These are phyloP conservation scores for Platyscapa corneri DNA, from an alignment of 1,140 invertebrate genomes.

Conservation along the genomic window DNA sequence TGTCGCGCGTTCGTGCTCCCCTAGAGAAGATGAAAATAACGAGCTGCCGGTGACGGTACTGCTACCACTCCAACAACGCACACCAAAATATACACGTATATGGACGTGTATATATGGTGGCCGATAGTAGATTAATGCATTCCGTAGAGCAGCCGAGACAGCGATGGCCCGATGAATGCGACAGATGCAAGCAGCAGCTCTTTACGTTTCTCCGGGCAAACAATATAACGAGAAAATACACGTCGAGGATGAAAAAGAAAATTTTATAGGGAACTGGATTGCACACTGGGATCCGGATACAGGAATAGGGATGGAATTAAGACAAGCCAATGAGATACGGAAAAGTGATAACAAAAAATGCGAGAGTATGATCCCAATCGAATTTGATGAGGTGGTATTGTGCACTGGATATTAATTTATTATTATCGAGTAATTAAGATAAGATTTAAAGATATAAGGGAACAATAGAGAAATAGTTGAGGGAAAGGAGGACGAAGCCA, in stretches of 20 bases:
- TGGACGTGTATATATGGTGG: not conserved
- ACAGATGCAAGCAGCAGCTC: constrained; percentile 14
- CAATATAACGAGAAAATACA: too few species aligned
- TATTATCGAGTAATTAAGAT: constrained; percentile 37
- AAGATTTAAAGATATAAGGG: not conserved
- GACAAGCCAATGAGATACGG: constrained; percentile 2
- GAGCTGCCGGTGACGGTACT: constrained; percentile 15
- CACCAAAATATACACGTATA: not conserved
- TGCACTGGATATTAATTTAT: constrained; percentile 9
- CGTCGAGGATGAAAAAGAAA: too few species aligned
- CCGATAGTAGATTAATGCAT: constrained; percentile 50
- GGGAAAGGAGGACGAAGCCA: not conserved
- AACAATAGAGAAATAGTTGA: not conserved
- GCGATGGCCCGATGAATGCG: not conserved
- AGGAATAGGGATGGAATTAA: constrained; percentile 16
- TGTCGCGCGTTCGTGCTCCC: not conserved
- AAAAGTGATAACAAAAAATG: not conserved
- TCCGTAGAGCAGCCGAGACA: constrained; percentile 16
- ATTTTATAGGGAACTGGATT: too few species aligned
- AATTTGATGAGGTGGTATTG: not conserved
- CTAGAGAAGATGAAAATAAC: constrained; percentile 46
- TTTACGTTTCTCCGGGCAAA: constrained; percentile 1
- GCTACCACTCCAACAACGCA: not conserved
- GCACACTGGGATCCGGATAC: too few species aligned
- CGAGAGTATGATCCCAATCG: not conserved